phyloP scores from a whole-genome alignment of 2,113 vertebrate species.

The Micromys minutus region DNA sequence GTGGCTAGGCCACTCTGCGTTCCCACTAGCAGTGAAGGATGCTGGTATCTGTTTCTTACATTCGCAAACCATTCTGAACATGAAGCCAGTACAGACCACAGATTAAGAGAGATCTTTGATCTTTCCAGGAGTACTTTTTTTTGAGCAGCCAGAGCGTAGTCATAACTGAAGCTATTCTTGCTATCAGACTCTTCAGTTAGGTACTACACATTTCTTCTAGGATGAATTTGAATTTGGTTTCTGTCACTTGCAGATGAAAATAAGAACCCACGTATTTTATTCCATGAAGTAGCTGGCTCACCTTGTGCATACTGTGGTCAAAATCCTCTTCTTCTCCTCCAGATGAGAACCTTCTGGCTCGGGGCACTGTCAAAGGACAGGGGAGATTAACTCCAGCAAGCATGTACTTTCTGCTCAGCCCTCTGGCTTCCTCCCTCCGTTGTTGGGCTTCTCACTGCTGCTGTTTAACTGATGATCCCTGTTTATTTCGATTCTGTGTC shows the following conservation, averaged over 20 bases:
- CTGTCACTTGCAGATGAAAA: conserved; percentile 6
- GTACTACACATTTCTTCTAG: neutral
- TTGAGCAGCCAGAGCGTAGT: neutral
- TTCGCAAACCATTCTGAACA: neutral
- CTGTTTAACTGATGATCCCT: neutral
- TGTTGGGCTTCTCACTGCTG: neutral
- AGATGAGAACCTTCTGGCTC: conserved; percentile 90
- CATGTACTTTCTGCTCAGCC: neutral
- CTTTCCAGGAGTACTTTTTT: neutral
- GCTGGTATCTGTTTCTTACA: neutral
- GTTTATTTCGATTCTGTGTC: neutral
- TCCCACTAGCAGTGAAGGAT: neutral
- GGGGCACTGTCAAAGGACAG: conserved; percentile 83
- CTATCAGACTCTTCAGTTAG: neutral
- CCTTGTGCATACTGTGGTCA: conserved; percentile 90
- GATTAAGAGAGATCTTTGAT: neutral
- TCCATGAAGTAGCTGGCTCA: conserved; percentile 66
- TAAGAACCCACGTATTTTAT: neutral
- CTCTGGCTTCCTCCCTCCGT: neutral
- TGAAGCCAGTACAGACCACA: neutral
- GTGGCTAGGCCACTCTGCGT: neutral
- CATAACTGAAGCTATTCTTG: neutral
- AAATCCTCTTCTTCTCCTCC: conserved; percentile 91
- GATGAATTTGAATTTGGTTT: conserved; percentile 6
- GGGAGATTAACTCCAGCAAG: rapidly evolving